These are phyloP conservation scores for Drosophila navojoa DNA, from an alignment of 1,140 invertebrate species.

Conservation along the genomic window DNA sequence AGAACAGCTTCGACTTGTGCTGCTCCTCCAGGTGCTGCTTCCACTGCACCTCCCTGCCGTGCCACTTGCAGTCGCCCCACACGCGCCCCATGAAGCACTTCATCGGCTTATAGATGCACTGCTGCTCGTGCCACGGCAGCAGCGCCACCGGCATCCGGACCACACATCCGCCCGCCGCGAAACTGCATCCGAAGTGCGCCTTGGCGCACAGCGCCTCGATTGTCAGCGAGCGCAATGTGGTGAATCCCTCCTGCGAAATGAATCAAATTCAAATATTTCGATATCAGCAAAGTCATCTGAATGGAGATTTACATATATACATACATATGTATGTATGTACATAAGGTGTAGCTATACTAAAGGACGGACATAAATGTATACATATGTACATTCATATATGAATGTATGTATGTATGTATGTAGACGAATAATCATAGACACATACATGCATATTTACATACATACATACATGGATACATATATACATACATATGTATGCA, in stretches of 20 bases:
- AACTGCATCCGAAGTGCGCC: conserved; percentile 77
- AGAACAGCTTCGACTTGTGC: conserved; percentile 70
- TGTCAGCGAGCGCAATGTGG: conserved; percentile 73
- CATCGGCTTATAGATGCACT: conserved; percentile 81
- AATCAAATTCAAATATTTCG: too few relatives aligned
- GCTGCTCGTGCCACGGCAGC: conserved; percentile 78
- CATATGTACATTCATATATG: too few relatives aligned
- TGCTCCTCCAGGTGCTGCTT: conserved; percentile 74
- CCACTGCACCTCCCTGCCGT: conserved; percentile 77
- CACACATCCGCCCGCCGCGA: conserved; percentile 70
- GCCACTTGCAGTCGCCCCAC: conserved; percentile 79
- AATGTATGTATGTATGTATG: too few relatives aligned
- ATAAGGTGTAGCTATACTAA: too few relatives aligned
- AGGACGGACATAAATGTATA: too few relatives aligned
- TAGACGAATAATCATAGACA: too few relatives aligned
- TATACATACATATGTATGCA: too few relatives aligned
- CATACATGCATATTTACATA: too few relatives aligned
- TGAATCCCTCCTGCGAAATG: conserved; percentile 66
- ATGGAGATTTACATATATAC: too few relatives aligned
- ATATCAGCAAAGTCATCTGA: too few relatives aligned
- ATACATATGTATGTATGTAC: too few relatives aligned
- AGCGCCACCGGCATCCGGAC: conserved; percentile 75
- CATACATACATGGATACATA: too few relatives aligned
- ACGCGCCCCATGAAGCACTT: conserved; percentile 83
- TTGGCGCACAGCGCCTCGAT: conserved; percentile 79